Evolutionary conservation across 2,797 vertebrate species (phyloP), one percentile per base, ranked within the genome.

Genomic region (Champsocephalus gunnari): DNA sequence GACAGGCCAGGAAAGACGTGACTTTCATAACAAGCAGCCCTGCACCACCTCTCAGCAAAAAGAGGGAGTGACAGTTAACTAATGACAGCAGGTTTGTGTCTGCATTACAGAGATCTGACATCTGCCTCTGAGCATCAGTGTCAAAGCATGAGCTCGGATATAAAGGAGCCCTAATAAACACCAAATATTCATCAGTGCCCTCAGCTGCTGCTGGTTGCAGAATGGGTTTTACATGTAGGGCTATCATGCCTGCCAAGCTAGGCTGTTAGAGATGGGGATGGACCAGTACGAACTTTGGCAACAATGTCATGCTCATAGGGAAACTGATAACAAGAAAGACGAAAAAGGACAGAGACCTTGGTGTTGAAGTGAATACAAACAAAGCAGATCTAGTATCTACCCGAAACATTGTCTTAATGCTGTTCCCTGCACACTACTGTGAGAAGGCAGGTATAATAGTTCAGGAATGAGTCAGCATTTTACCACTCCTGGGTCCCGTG

Each of bases 1-100:
- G 60, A 43, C 75, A 74, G 81, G 79, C 71, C 76, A 85, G 82
- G 71, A 78, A 75, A 85, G 75, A 81, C 60, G 75, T 82, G 85
- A 83, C 75, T 71, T 54, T 49, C 63, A 80, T 83, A 61, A 45
- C 58, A 79, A 84, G 53, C n/a, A 77, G 5, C 43, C 19, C 10
- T 9, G 4, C n/a, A 17, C 28, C 38, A 24, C 11, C 2, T 32
- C 61, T 70, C 10, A 0, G 47, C 66, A 56, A 44, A 77, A 73
- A 71, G 65, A 78, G 69, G 74, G 76, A 71, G 70, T 72, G 64
- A 67, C 85, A 84, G 57, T 48, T 70, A 34, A 32, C 67, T 82
- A 70, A 79, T 86, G 75, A 77, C 38, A 32, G 70, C 85, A 84
- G 77, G 75, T 82, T 84, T 78, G 72, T 68, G 81, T 67, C 75